Evolutionary conservation across 2,797 vertebrate species (phyloP).

Genomic region (Jordanella pulchra): DNA sequence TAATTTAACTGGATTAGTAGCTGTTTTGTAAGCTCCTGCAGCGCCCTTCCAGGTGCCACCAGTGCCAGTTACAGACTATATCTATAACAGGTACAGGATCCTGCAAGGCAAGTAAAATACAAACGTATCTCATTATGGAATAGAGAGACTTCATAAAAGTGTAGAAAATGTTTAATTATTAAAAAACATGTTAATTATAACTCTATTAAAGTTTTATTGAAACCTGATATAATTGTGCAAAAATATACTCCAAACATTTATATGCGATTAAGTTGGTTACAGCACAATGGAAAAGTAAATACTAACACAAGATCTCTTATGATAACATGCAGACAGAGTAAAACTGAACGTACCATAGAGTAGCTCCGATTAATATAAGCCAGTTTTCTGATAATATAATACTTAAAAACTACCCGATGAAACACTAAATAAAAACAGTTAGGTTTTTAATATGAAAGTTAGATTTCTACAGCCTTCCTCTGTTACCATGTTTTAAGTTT

Average conservation of each 20-base stretch:
- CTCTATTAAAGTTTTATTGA: conserved; percentile 61
- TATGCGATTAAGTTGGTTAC: conserved; percentile 71
- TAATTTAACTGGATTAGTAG: conserved; percentile 48
- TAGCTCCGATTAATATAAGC: conserved; percentile 33
- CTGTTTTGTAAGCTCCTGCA: conserved; percentile 33
- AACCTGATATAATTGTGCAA: conserved; percentile 69
- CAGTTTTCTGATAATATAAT: conserved; percentile 47
- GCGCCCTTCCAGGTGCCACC: conserved; percentile 36
- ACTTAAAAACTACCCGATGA: conserved; percentile 16
- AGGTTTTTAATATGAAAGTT: conserved; percentile 16
- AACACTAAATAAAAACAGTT: conserved; percentile 27
- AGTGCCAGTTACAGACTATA: conserved; percentile 26
- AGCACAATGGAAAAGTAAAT: conserved; percentile 55
- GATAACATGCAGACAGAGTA: conserved; percentile 65
- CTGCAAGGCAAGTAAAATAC: not conserved
- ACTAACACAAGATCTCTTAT: conserved; percentile 48
- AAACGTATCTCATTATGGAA: conserved; percentile 26
- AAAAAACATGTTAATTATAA: conserved; percentile 33
- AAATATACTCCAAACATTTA: conserved; percentile 72
- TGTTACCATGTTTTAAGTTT: conserved; percentile 22
- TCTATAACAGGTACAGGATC: conserved; percentile 16
- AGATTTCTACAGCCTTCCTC: conserved; percentile 30
- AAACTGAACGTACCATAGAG: conserved; percentile 44
- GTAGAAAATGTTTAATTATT: conserved; percentile 27
- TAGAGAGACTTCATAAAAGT: conserved; percentile 14